phyloP scores from a whole-genome alignment of 2,113 vertebrate genomes.

The Anarrhichthys ocellatus region DNA sequence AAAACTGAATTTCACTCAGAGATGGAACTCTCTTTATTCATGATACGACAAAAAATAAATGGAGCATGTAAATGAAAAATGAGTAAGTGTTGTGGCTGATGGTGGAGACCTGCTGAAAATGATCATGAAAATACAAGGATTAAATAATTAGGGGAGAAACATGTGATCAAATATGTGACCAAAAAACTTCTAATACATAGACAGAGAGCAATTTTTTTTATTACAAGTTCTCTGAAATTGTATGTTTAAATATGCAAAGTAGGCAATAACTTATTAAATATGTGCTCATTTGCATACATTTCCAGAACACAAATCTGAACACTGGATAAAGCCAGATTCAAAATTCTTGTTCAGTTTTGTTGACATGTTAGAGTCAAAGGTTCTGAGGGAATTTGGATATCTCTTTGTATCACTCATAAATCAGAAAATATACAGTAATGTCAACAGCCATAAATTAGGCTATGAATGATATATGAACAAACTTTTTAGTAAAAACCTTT shows the following conservation, averaged over 20 bases:
- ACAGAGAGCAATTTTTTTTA: not conserved
- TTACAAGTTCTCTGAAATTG: not conserved
- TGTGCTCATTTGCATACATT: too few species aligned
- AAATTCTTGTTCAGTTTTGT: too few species aligned
- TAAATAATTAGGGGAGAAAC: too few species aligned
- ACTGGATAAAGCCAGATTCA: too few species aligned
- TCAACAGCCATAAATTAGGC: not conserved
- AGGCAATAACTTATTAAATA: too few species aligned
- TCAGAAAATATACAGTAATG: not conserved
- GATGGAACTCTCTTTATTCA: slow-evolving; percentile 14
- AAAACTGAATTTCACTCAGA: not conserved
- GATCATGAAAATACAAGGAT: not conserved
- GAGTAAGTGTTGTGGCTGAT: not conserved
- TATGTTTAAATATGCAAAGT: not conserved
- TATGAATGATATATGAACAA: not conserved
- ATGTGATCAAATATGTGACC: not conserved
- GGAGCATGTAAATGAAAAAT: not conserved
- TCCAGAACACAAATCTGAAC: too few species aligned
- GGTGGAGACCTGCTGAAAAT: not conserved
- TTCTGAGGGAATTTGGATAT: too few species aligned
- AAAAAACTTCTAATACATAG: not conserved
- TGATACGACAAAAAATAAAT: not conserved
- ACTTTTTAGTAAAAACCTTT: not conserved
- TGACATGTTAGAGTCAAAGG: too few species aligned
- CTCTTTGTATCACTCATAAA: not conserved